phyloP scores from a whole-genome alignment of 2,888 invertebrate species.

The Tholera decimalis region DNA sequence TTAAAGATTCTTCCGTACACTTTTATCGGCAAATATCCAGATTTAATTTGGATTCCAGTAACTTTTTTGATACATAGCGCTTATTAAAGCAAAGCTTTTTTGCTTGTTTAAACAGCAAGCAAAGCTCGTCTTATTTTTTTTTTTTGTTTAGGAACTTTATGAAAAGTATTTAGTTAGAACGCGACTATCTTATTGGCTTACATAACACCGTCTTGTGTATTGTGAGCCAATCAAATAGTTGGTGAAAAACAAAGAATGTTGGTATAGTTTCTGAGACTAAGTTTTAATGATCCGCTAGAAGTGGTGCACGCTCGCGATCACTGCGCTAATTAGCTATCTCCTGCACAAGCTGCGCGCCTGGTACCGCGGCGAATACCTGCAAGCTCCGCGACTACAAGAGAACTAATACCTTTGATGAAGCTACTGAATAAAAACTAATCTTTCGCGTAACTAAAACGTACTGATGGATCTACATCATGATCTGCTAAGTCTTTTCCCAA shows the following conservation, averaged over 20 bases:
- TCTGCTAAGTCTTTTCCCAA: neutral
- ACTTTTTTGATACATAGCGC: neutral
- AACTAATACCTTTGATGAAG: slow-evolving; percentile 1
- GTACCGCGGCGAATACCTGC: neutral
- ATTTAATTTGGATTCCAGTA: neutral
- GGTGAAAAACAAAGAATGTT: neutral
- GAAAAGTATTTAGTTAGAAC: no score
- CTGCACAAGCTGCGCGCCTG: slow-evolving; percentile 6
- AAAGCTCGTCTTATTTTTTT: no score
- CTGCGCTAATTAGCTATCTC: slow-evolving; percentile 17
- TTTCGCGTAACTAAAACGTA: slow-evolving; percentile 1
- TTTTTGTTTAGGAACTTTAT: no score
- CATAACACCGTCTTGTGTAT: neutral
- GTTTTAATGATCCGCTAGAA: slow-evolving; percentile 24
- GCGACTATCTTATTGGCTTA: no score
- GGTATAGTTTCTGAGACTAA: slow-evolving; percentile 7
- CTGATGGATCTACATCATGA: no score
- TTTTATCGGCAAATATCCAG: neutral
- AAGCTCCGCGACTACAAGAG: neutral
- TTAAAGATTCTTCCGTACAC: no score
- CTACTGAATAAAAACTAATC: neutral
- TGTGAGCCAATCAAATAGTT: slow-evolving; percentile 2
- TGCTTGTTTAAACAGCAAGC: no score
- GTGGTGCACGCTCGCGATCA: slow-evolving; percentile 15
- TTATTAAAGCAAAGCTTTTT: neutral